Evolutionary conservation across 2,797 vertebrate genomes (phyloP), one percentile per base, ranked within the genome.

Genomic region (Stomatorhinus walkeri): DNA sequence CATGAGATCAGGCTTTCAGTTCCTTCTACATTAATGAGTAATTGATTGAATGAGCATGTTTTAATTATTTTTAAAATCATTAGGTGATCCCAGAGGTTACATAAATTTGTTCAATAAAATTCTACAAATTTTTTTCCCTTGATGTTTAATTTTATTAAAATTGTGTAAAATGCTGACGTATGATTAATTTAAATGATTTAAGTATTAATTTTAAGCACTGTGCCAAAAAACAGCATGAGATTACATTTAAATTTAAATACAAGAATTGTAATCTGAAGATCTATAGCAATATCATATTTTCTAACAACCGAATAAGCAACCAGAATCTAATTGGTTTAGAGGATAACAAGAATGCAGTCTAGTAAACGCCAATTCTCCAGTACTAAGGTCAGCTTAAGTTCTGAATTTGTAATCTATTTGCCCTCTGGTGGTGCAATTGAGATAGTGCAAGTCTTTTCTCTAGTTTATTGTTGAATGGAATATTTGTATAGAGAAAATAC

Each of bases 381-480:
- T 48, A 85, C 81, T 85, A 49, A 28, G 43, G 36, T 51, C 81
- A 48, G 9, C 10, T 2, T 14, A 49, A 76, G 10, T 51, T 59
- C 48, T 72, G 32, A 28, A 22, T 68, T 54, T 43, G 48, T 22
- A 89, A 49, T 40, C 9, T 48, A 64, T 68, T 87, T 51, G 88
- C 88, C 88, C 88, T 87, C 88, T 89, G 72, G 88, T 87, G 88
- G 88, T 40, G 32, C 2, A 28, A 19, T 19, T 43, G 12, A 43
- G 48, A 19, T 7, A 86, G 22, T 86, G n/a, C 88, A 87, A 36
- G 28, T 87, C 7, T 46, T 86, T 56, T 86, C 52, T 59, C 28
- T 0, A 8, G 36, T 86, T 76, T 87, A 36, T 24, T 43, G 24
- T 81, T 87, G 56, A 46, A 85, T 51, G 76, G 19, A n/a, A 68